These are phyloP conservation scores for Datnioides undecimradiatus DNA, from an alignment of 2,113 vertebrate genomes.

Conservation along the genomic window DNA sequence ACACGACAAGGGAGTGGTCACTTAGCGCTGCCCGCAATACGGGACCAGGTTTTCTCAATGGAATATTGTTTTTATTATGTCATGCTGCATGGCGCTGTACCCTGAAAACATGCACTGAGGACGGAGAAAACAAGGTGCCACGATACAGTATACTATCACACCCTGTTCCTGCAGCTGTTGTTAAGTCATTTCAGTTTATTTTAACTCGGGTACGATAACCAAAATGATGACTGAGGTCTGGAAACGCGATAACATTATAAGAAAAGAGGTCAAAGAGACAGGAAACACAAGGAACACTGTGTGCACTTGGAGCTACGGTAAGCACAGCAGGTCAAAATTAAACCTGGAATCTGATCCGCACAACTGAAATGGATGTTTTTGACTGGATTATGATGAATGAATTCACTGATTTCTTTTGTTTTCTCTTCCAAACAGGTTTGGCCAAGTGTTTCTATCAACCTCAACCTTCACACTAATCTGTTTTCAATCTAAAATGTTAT, in stretches of 20 bases:
- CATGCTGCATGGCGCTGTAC: not conserved
- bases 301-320: not conserved
- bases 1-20: conserved; percentile 36
- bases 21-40: not conserved
- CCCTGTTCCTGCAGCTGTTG: not conserved
- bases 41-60: conserved; percentile 39
- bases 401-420: no score
- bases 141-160: conserved; percentile 2
- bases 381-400: no score
- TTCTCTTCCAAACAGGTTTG: no score
- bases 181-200: not conserved
- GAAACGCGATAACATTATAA: not conserved
- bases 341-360: no score
- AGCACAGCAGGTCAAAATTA: not conserved
- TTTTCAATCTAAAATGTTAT: no score
- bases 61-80: conserved; percentile 61
- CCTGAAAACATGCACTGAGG: not conserved
- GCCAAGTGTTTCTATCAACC: no score
- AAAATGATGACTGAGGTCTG: not conserved
- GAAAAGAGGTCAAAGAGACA: not conserved
- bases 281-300: not conserved
- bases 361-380: not conserved
- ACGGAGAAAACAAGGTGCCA: conserved; percentile 32
- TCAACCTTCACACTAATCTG: no score
- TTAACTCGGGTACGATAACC: not conserved